phyloP scores from a whole-genome alignment of 2,113 vertebrate genomes.

The Notothenia rossii region DNA sequence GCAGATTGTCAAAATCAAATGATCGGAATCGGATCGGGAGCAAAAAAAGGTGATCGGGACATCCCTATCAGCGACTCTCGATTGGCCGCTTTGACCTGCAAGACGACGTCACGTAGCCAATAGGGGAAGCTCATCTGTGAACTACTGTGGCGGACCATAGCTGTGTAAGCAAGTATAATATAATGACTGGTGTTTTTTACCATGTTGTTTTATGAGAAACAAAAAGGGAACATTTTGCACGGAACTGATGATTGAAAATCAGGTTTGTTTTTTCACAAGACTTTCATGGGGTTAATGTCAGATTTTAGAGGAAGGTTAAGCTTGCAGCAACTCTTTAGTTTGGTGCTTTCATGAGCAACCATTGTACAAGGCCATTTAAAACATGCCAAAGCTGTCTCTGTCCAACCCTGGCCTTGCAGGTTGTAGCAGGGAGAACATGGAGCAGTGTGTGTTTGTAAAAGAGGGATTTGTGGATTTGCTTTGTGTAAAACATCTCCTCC shows the following conservation, averaged over 20 bases:
- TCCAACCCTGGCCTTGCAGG: not conserved
- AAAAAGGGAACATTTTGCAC: not conserved
- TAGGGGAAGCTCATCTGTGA: not conserved
- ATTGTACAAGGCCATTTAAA: not conserved
- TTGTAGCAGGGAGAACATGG: not conserved
- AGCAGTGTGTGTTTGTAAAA: not conserved
- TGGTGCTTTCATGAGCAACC: not conserved
- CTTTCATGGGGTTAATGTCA: not conserved
- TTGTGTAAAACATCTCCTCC: constrained; percentile 29
- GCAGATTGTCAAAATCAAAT: too few species aligned
- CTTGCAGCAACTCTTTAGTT: not conserved
- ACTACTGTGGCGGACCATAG: not conserved
- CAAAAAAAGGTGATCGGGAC: too few species aligned
- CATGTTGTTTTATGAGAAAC: not conserved
- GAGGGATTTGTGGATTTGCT: constrained; percentile 23
- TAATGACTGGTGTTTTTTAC: not conserved
- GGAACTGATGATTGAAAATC: not conserved
- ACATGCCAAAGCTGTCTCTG: not conserved
- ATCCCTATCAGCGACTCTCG: not conserved
- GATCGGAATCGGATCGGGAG: too few species aligned
- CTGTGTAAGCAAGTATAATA: not conserved
- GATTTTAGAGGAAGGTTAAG: not conserved
- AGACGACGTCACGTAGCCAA: not conserved
- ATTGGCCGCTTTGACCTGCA: not conserved
- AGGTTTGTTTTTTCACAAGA: not conserved